These are phyloP conservation scores for Rhyacichthys aspro DNA, from an alignment of 2,797 vertebrate species.

Conservation along the genomic window DNA sequence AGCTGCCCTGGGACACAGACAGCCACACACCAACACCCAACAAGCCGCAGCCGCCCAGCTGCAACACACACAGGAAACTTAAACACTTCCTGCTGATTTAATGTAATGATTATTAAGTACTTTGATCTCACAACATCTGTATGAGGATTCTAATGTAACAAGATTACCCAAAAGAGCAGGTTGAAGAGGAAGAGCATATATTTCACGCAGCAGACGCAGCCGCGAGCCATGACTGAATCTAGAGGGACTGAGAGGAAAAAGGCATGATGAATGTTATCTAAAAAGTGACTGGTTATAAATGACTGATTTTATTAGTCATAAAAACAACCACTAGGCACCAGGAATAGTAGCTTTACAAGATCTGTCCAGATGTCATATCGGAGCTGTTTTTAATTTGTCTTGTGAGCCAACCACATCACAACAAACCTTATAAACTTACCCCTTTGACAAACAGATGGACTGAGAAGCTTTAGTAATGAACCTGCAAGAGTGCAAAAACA, in stretches of 20 bases:
- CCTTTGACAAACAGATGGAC: slow-evolving; percentile 40
- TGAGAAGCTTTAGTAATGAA: slow-evolving; percentile 14
- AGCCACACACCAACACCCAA: slow-evolving; percentile 97
- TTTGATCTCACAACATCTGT: slow-evolving; percentile 5
- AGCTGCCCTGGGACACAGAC: slow-evolving; percentile 96
- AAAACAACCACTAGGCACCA: no score
- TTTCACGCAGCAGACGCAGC: slow-evolving; percentile 98
- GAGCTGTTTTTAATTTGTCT: no score
- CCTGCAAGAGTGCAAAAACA: slow-evolving; percentile 36
- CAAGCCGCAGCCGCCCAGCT: slow-evolving; percentile 96
- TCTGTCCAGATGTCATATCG: no score
- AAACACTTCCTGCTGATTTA: slow-evolving; percentile 32
- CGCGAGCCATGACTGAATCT: slow-evolving; percentile 93
- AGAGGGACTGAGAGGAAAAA: slow-evolving; percentile 76
- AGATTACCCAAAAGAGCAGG: slow-evolving; percentile 97
- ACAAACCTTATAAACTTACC: slow-evolving; percentile 41
- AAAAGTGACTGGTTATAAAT: no score
- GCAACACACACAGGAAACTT: slow-evolving; percentile 53
- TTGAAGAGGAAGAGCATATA: slow-evolving; percentile 99
- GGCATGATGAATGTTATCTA: no score
- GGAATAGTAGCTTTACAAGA: no score
- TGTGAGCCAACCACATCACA: slow-evolving; percentile 8
- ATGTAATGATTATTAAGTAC: not conserved
- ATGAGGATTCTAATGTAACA: not conserved
- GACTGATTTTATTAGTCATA: no score